Conservation (phyloP, 2,113 vertebrate species). For the Tinamus guttatus region DNA sequence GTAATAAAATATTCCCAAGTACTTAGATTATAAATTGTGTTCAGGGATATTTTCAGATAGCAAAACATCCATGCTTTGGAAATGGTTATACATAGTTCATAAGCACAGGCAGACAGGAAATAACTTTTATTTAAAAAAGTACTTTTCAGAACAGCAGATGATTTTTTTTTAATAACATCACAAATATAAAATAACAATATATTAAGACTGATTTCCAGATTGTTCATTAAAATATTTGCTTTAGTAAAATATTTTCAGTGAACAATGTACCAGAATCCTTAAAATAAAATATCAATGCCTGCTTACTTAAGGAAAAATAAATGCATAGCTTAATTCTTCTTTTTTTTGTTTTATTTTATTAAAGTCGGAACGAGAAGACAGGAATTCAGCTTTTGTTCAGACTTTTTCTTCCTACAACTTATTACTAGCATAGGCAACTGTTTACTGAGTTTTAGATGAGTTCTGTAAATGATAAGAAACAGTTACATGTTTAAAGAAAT, state of each 20-base stretch:
- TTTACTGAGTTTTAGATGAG: neutral
- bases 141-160: neutral
- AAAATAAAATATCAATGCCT: neutral
- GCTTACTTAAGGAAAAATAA: neutral
- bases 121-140: neutral
- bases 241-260: neutral
- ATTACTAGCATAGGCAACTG: neutral
- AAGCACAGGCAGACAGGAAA: neutral
- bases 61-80: neutral
- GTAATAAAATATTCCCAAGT: neutral
- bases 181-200: neutral
- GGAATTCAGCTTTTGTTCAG: constrained; percentile 17
- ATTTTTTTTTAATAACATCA: neutral
- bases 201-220: neutral
- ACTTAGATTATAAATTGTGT: neutral
- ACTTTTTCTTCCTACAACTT: neutral
- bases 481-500: neutral
- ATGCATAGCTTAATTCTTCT: neutral
- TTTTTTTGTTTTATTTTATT: neutral
- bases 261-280: neutral
- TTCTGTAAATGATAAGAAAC: neutral
- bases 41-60: neutral
- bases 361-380: neutral
- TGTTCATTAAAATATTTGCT: neutral
- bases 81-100: neutral